Percentiles rank a stretch among this genome's conserved stretches.
Conservation (phyloP, 2,113 vertebrate genomes). For the Upupa epops region DNA sequence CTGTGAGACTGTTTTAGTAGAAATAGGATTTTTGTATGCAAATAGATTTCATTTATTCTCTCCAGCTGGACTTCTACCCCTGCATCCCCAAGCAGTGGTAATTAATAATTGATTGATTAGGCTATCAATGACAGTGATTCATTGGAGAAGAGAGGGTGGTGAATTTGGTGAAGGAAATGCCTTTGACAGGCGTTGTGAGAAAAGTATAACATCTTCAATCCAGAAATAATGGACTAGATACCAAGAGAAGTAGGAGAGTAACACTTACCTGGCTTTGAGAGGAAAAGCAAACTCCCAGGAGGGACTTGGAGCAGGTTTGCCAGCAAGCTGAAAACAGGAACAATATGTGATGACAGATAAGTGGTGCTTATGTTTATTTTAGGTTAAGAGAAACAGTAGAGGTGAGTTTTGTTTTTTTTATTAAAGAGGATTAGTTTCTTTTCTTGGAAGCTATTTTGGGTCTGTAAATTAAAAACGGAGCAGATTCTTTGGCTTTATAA, state of each 20-base stretch:
- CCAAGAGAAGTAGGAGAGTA: not conserved
- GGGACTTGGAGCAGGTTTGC: not conserved
- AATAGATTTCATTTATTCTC: not conserved
- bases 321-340: not conserved
- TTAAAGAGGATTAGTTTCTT: not conserved
- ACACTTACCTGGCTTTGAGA: not conserved
- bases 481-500: not conserved
- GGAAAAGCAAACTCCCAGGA: not conserved
- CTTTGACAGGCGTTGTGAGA: slow-evolving; percentile 19
- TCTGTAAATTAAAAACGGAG: not conserved
- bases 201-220: not conserved
- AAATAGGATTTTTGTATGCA: not conserved
- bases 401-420: not conserved
- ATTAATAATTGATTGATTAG: slow-evolving; percentile 13
- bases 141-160: not conserved
- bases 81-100: not conserved
- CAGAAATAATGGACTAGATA: slow-evolving; percentile 7
- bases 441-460: slow-evolving; percentile 8
- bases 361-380: slow-evolving; percentile 13
- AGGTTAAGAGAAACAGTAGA: not conserved
- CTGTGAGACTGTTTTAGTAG: too few species aligned
- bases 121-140: not conserved
- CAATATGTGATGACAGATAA: not conserved
- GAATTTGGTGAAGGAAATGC: not conserved
- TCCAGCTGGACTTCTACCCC: not conserved